Conservation (phyloP, 2,797 vertebrate genomes). For the Selene dorsalis region DNA sequence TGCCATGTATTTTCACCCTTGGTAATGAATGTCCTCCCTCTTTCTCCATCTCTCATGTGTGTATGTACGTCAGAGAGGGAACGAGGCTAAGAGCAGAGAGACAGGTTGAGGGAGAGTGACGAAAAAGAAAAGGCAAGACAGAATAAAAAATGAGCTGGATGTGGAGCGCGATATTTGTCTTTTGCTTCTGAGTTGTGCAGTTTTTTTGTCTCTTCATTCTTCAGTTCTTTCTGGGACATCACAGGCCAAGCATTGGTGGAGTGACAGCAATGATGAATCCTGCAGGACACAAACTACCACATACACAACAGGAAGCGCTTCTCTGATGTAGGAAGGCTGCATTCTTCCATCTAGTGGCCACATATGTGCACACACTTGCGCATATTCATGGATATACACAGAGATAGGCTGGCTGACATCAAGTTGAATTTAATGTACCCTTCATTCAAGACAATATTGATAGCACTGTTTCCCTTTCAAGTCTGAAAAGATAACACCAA, state of each 20-base stretch:
- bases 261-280: constrained; percentile 59
- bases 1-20: constrained; percentile 67
- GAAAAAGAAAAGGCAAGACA: constrained; percentile 19
- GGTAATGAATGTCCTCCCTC: constrained; percentile 65
- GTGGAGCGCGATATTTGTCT: constrained; percentile 40
- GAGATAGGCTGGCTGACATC: neutral
- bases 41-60: constrained; percentile 32
- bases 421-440: neutral
- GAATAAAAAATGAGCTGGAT: constrained; percentile 30
- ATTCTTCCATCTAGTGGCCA: constrained; percentile 83
- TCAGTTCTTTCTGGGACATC: constrained; percentile 60
- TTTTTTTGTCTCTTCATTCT: constrained; percentile 42
- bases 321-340: constrained; percentile 53
- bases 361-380: constrained; percentile 38
- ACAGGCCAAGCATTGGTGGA: constrained; percentile 42
- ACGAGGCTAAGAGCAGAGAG: constrained; percentile 10
- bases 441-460: neutral
- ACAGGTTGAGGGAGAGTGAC: constrained; percentile 15
- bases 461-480: neutral
- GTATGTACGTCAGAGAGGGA: constrained; percentile 10
- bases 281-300: constrained; percentile 62
- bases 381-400: neutral
- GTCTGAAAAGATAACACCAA: neutral
- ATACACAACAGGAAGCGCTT: constrained; percentile 23
- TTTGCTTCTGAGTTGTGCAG: constrained; percentile 33